Percentiles rank a stretch among this genome's conserved stretches.
phyloP scores from a whole-genome alignment of 2,113 vertebrate genomes.

The Sitta europaea region DNA sequence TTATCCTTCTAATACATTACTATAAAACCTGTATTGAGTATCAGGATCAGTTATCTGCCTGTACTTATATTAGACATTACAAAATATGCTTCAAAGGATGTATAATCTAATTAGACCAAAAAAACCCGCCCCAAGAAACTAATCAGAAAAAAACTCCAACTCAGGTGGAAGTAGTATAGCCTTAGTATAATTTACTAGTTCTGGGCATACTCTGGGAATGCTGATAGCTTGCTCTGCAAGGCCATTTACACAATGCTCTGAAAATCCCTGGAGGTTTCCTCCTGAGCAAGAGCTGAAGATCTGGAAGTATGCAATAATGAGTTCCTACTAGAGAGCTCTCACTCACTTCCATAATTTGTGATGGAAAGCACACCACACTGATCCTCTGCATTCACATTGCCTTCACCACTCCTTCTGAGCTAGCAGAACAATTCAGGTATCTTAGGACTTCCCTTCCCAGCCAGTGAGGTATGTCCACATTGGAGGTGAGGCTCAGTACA shows the following conservation, averaged over 20 bases:
- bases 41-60: neutral
- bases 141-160: neutral
- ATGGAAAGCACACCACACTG: neutral
- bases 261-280: neutral
- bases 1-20: neutral
- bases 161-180: neutral
- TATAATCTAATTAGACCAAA: neutral
- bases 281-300: neutral
- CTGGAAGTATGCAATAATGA: neutral
- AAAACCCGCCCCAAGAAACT: rapidly evolving
- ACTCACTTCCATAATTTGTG: neutral
- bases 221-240: neutral
- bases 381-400: neutral
- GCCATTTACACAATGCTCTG: neutral
- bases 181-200: neutral
- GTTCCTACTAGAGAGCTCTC: neutral
- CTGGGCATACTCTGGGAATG: neutral
- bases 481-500: neutral
- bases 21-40: neutral
- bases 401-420: neutral
- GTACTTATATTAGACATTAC: neutral
- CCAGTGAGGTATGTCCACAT: rapidly evolving
- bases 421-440: neutral
- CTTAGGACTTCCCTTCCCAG: neutral
- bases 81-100: neutral